Percentiles rank a stretch among this genome's conserved stretches.
Conservation (phyloP, 2,113 vertebrate genomes). For the Phyllostomus hastatus region DNA sequence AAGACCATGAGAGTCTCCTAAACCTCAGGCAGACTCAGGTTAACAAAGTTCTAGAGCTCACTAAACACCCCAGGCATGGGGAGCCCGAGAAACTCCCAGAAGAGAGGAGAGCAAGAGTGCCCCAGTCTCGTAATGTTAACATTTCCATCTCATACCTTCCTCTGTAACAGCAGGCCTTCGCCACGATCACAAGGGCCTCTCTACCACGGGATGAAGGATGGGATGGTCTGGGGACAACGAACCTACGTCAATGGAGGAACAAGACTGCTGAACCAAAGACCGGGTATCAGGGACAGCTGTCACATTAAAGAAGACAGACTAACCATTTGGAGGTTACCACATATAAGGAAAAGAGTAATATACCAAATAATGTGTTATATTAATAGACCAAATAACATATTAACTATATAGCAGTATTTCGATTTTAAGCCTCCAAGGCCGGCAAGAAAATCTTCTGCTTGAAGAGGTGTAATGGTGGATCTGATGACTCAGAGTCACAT, state of each 20-base stretch:
- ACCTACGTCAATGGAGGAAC: neutral
- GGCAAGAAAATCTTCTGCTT: neutral
- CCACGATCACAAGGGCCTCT: neutral
- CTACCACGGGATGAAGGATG: neutral
- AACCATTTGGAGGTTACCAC: neutral
- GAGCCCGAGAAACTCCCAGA: neutral
- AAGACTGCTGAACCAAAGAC: neutral
- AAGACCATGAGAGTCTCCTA: neutral
- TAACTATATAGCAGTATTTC: neutral
- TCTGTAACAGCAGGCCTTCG: neutral
- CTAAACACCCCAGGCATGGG: neutral
- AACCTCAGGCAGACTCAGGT: neutral
- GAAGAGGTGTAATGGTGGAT: neutral
- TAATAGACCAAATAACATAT: neutral
- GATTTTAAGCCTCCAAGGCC: neutral
- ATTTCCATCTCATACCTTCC: neutral
- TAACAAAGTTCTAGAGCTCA: neutral
- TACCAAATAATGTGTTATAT: neutral
- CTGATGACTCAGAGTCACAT: neutral
- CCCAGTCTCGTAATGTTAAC: neutral
- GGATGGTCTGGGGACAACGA: neutral
- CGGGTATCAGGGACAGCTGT: neutral
- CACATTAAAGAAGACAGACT: neutral
- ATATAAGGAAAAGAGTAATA: neutral
- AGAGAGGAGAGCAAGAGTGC: neutral